phyloP scores from a whole-genome alignment of 2,113 vertebrate genomes.

The Thalassoma bifasciatum region DNA sequence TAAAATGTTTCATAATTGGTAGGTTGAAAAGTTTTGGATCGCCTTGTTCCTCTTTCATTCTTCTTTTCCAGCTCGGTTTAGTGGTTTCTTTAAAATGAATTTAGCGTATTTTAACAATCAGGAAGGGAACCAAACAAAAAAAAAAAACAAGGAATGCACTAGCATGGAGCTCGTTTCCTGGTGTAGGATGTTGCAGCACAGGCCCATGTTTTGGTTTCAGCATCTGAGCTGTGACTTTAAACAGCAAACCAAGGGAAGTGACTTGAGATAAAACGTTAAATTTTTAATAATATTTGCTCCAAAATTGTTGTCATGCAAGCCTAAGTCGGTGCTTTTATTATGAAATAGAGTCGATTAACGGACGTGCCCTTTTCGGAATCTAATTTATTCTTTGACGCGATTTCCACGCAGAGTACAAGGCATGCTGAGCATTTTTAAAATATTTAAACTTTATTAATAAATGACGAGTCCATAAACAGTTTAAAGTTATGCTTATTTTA shows the following conservation, averaged over 20 bases:
- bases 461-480: no score
- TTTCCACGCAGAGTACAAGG: neutral
- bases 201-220: constrained; percentile 14
- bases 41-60: constrained; percentile 9
- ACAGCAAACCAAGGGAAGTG: neutral
- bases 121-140: constrained; percentile 11
- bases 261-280: neutral
- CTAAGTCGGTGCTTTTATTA: neutral
- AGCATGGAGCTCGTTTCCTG: constrained; percentile 7
- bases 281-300: neutral
- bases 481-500: no score
- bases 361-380: neutral
- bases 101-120: constrained; percentile 13
- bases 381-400: no score
- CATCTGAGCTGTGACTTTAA: constrained; percentile 1
- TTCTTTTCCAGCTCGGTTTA: constrained; percentile 4
- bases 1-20: constrained; percentile 22
- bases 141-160: neutral
- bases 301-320: neutral
- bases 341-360: neutral
- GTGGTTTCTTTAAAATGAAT: constrained; percentile 12
- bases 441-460: no score
- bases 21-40: constrained; percentile 16
- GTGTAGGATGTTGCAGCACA: neutral
- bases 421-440: neutral